These are phyloP conservation scores for Pseudococcus viburni DNA, from an alignment of 2,888 invertebrate species.

Conservation along the genomic window DNA sequence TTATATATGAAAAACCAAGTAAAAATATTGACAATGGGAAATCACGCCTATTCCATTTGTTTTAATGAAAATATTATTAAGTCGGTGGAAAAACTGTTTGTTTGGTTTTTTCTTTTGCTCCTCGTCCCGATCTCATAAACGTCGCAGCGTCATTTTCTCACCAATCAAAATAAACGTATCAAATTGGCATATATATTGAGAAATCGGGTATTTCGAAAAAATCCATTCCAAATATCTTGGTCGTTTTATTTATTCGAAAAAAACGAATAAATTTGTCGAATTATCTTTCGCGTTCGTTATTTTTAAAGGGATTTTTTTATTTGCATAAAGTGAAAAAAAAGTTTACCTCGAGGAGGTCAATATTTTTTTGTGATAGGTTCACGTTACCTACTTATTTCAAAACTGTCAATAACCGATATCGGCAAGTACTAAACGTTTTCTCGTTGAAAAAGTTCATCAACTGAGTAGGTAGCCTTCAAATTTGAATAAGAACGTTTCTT, in stretches of 20 bases:
- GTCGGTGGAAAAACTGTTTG: not conserved
- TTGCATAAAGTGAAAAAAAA: slow-evolving; percentile 4
- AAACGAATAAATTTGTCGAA: not conserved
- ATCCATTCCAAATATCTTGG: not conserved
- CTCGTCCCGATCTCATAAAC: not conserved
- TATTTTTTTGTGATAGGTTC: not conserved
- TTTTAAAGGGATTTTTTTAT: not conserved
- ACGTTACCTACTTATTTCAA: not conserved
- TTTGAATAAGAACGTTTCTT: not conserved
- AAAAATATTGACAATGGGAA: not conserved
- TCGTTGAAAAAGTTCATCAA: not conserved
- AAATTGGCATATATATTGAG: slow-evolving; percentile 7
- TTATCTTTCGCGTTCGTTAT: not conserved
- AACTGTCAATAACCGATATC: not conserved
- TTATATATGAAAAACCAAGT: not conserved
- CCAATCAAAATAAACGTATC: not conserved
- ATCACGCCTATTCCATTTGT: not conserved
- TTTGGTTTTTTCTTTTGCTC: not conserved
- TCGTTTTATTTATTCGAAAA: slow-evolving; percentile 7
- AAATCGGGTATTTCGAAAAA: not conserved
- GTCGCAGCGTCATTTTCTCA: slow-evolving; percentile 3
- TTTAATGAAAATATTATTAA: slow-evolving; percentile 1
- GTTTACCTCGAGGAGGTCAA: not conserved
- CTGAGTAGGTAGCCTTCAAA: not conserved
- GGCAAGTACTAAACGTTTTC: not conserved